Percentiles rank a stretch among this genome's conserved stretches.
Conservation (phyloP, 2,113 vertebrate species). For the Catharus minimus region DNA sequence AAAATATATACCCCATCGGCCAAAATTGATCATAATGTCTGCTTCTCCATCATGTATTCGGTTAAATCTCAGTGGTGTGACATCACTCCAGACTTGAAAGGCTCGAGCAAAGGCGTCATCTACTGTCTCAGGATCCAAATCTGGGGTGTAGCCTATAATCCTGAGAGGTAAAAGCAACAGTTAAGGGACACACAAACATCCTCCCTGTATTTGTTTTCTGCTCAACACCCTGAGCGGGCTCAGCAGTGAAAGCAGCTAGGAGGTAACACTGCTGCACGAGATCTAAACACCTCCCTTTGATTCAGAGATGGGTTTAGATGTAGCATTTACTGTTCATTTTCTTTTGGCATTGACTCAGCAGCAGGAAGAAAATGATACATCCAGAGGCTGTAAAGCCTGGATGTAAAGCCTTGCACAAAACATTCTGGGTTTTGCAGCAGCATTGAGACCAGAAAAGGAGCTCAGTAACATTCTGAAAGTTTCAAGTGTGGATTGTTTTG, state of each 20-base stretch:
- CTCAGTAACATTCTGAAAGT: neutral
- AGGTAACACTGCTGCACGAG: neutral
- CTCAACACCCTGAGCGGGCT: neutral
- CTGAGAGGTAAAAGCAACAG: conserved; percentile 64
- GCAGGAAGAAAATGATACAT: neutral
- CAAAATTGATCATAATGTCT: conserved; percentile 98
- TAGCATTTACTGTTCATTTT: neutral
- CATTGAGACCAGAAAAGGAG: neutral
- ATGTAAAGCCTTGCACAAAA: neutral
- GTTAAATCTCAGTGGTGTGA: conserved; percentile 88
- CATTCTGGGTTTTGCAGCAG: neutral
- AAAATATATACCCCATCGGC: conserved; percentile 89
- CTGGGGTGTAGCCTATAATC: conserved; percentile 90
- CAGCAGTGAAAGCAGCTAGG: neutral
- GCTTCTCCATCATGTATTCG: conserved; percentile 93
- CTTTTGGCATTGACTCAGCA: neutral
- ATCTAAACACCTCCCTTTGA: neutral
- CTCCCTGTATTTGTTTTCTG: neutral
- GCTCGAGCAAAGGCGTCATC: conserved; percentile 94
- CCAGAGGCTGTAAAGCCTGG: neutral
- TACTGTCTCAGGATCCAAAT: conserved; percentile 92
- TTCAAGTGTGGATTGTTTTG: neutral
- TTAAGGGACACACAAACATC: neutral
- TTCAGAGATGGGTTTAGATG: neutral
- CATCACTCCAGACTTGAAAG: conserved; percentile 95